These are phyloP conservation scores for Epirrhoe alternata DNA, from an alignment of 2,888 invertebrate species.

Conservation along the genomic window DNA sequence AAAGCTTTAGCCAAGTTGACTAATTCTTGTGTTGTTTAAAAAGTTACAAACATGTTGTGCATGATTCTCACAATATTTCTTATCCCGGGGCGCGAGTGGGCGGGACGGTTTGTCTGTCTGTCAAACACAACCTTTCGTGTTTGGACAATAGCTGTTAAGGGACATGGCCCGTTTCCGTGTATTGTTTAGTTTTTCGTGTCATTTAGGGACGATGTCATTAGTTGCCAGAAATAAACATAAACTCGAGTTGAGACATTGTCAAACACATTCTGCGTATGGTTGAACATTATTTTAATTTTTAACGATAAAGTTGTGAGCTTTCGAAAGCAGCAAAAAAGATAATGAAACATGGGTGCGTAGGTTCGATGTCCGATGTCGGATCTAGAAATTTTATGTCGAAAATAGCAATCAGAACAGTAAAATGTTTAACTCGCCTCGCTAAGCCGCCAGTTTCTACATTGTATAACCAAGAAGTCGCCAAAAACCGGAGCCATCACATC, in stretches of 20 bases:
- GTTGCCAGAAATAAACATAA: neutral
- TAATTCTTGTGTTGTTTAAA: conserved; percentile 7
- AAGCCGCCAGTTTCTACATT: conserved; percentile 13
- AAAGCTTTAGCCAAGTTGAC: conserved; percentile 1
- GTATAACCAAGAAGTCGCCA: conserved; percentile 34
- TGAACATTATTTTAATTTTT: neutral
- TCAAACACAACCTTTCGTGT: conserved; percentile 22
- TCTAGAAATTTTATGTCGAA: neutral
- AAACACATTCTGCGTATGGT: too few relatives aligned
- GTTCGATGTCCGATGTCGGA: neutral
- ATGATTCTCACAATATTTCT: conserved; percentile 28
- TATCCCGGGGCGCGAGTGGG: conserved; percentile 22
- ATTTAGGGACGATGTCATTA: conserved; percentile 16
- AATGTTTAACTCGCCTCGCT: neutral
- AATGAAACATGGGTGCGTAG: neutral
- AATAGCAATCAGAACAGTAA: neutral
- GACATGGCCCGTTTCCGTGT: conserved; percentile 23
- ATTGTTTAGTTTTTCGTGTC: conserved; percentile 24
- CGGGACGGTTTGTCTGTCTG: conserved; percentile 28
- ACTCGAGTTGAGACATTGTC: neutral
- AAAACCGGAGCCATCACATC: conserved; percentile 55
- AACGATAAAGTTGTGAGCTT: too few relatives aligned
- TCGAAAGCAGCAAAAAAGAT: neutral
- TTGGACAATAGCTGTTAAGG: conserved; percentile 16
- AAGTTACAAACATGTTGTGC: conserved; percentile 9